Base-by-base conservation (phyloP, 2,113 vertebrate genomes). In the Clarias gariepinus region DNA sequence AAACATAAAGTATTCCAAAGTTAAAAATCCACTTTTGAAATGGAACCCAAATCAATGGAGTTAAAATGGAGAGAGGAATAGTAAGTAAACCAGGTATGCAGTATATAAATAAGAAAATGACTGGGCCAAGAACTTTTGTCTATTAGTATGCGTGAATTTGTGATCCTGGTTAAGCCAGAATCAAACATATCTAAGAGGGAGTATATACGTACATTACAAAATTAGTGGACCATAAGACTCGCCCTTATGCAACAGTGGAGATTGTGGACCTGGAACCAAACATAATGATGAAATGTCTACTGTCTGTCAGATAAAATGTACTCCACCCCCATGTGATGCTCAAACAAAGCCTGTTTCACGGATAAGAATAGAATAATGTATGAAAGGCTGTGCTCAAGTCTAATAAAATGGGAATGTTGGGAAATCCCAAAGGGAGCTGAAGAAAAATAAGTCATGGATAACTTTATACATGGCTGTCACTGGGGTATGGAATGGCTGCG, bases 381-480 rank as follows among this genome's bases (percentile, higher is more conserved):
- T 23, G 33, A 81, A 36, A 81, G 15, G 57, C 78, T 81, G 57
- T 2, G 12, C 19, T 81, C 30, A 61, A 81, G 78, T 41, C 11
- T 41, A 81, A 81, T 81, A 61, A 61, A 81, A 61, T 3, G 28
- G 36, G 57, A 61, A 81, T 81, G 57, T 8, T 13, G 30, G 13
- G 78, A 81, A 47, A 81, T 81, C 78, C 78, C 78, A 6, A 1
- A 60, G 78, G 19, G 28, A 80, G 76, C 9, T n/a, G 52, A 78
- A 78, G 74, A 55, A 7, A 57, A 78, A 55, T 76, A 52, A 53
- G 28, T 81, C 30, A 41, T 61, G 61, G 30, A 61, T 13, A 61
- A 81, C 21, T 81, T 36, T 61, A 11, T 61, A 36, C 57, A 8
- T 25, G 57, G 21, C 58, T 81, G 57, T 36, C 57, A 61, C 15